Evolutionary conservation across 2,888 invertebrate species (phyloP).

Genomic region (Julus scandinavius): DNA sequence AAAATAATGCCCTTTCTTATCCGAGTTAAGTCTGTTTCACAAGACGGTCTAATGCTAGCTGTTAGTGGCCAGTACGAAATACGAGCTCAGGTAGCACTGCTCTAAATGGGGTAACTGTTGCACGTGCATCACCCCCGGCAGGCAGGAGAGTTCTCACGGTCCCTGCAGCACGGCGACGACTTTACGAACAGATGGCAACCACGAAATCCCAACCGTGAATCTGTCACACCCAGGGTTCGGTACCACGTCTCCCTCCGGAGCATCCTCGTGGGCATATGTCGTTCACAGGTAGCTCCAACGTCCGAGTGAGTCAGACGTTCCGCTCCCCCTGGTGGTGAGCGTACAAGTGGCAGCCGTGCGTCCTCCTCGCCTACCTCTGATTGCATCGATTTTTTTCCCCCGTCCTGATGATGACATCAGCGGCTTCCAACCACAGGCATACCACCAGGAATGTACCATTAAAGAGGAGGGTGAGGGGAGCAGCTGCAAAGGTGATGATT

Average conservation of each 20-base stretch:
- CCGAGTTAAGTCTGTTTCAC: no score
- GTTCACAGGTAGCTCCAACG: neutral
- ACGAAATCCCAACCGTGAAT: neutral
- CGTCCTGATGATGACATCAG: conserved; percentile 36
- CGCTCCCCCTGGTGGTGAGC: conserved; percentile 34
- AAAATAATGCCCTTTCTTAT: no score
- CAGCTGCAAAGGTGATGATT: neutral
- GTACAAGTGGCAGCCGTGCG: neutral
- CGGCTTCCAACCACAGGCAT: conserved; percentile 34
- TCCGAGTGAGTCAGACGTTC: neutral
- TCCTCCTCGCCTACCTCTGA: conserved; percentile 4
- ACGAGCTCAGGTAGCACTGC: neutral
- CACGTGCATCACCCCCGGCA: neutral
- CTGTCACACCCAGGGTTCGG: neutral
- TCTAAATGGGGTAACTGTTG: neutral
- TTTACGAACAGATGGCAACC: neutral
- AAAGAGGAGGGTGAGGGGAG: neutral
- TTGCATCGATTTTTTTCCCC: conserved; percentile 28
- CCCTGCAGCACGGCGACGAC: no score
- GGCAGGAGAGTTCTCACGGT: neutral
- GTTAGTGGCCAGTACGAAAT: neutral
- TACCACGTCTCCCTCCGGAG: neutral
- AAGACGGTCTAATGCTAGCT: neutral
- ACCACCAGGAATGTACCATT: conserved; percentile 40
- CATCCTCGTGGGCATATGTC: neutral